phyloP scores from a whole-genome alignment of 2,113 vertebrate species.

The Platichthys stellatus region DNA sequence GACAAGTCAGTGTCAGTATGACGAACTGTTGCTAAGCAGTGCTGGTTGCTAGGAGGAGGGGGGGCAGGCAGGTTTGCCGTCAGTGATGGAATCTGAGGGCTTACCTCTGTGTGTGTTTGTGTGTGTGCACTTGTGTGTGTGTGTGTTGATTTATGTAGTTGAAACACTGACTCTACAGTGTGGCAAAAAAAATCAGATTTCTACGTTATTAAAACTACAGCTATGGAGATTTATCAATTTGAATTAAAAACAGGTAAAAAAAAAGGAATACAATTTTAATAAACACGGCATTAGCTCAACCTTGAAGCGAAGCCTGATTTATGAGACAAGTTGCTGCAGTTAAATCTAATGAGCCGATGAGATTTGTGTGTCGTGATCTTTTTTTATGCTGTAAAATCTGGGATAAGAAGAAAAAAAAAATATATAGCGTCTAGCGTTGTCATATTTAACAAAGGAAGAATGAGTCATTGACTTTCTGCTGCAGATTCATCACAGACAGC shows the following conservation, averaged over 20 bases:
- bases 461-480: conserved; percentile 39
- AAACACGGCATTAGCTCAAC: background rate
- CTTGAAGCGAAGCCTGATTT: background rate
- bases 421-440: background rate
- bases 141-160: background rate
- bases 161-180: background rate
- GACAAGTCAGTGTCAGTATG: conserved; percentile 61
- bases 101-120: conserved; percentile 51
- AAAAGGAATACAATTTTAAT: background rate
- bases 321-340: background rate
- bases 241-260: background rate
- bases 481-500: conserved; percentile 35
- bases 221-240: conserved; percentile 12
- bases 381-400: background rate
- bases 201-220: background rate
- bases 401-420: background rate
- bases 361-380: conserved; percentile 1
- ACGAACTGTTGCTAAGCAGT: conserved; percentile 82
- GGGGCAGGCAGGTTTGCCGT: conserved; percentile 55
- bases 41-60: conserved; percentile 75
- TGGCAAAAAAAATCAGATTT: background rate
- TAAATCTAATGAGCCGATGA: background rate
- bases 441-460: conserved; percentile 20
- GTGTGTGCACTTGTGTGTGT: background rate
- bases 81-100: conserved; percentile 68